These are phyloP conservation scores for Ostrea edulis DNA, from an alignment of 1,140 invertebrate genomes.

Conservation along the genomic window DNA sequence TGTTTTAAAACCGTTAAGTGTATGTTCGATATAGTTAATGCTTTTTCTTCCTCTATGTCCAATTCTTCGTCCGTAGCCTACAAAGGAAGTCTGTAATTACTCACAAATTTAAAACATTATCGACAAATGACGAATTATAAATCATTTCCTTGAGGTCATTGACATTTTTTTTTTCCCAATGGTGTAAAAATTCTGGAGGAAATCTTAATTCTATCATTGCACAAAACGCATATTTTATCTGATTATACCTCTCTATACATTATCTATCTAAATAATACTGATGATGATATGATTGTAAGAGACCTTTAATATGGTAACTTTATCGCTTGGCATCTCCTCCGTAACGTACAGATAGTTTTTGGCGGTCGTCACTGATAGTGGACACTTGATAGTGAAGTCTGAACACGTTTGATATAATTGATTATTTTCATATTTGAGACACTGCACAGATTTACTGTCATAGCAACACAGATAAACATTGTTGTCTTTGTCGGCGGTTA, in stretches of 20 bases:
- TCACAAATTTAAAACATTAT: neutral
- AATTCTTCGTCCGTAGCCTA: neutral
- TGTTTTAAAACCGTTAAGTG: constrained; percentile 37
- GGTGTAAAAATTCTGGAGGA: neutral
- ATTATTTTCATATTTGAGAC: constrained; percentile 25
- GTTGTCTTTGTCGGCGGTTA: neutral
- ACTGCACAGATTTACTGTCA: constrained; percentile 31
- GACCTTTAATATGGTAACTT: constrained; percentile 34
- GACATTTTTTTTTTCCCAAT: too few species aligned
- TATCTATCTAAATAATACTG: neutral
- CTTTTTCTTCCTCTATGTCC: neutral
- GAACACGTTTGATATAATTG: neutral
- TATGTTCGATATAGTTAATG: constrained; percentile 42
- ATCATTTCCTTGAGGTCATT: too few species aligned
- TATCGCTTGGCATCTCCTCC: constrained; percentile 44
- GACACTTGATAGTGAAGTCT: constrained; percentile 18
- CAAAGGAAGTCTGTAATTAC: neutral
- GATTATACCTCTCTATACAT: too few species aligned
- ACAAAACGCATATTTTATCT: too few species aligned
- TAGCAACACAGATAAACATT: constrained; percentile 40
- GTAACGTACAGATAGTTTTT: constrained; percentile 20
- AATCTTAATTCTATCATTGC: neutral
- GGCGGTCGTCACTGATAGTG: constrained; percentile 26
- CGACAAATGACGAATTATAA: neutral
- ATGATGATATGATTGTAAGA: neutral